Evolutionary conservation across 2,113 vertebrate species (phyloP), one percentile per base, ranked within the genome.

Genomic region (Chrysemys picta): DNA sequence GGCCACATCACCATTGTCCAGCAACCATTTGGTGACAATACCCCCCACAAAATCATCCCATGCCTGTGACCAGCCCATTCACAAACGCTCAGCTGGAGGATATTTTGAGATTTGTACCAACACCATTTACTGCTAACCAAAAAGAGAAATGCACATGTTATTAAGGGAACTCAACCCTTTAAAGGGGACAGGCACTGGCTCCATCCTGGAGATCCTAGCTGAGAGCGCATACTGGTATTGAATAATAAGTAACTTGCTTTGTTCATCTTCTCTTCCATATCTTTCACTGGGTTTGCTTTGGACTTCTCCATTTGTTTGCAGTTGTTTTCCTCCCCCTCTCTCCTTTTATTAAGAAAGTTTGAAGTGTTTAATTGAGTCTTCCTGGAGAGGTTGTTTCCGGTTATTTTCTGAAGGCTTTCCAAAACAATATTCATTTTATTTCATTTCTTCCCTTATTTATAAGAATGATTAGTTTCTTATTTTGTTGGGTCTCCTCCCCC

Each of bases 261-360:
- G 62, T 69, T 69, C 62, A 69, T 69, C 31, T 69, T 45, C 52
- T 16, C 25, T 53, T 2, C 4, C 17, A 11, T 4, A 1, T 9
- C 3, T 6, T 59, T 50, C 9, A 11, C 11, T 54, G n/a, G 13
- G 59, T 80, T 35, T 47, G 11, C 10, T 29, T 54, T 57, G 38
- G 6, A 35, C 1, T 8, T 17, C 49, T 91, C 13, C 2, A 52
- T 62, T 47, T 1, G 2, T 0, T 35, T 35, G 31, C 62, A 35
- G 29, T n/a, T 69, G 5, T 49, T n/a, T 35, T 1, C 52, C 1
- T 21, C 17, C 0, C 1, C 4, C 27, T 27, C 19, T 1, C 8
- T 3, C 19, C 0, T 1, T 24, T 25, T 56, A 21, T 53, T 31
- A 69, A 69, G 35, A 69, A 69, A 35, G 5, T 38, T 25, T 47